Percentiles rank a stretch among this genome's conserved stretches.
phyloP scores from a whole-genome alignment of 2,888 invertebrate species.

The Liodrosophila aerea region DNA sequence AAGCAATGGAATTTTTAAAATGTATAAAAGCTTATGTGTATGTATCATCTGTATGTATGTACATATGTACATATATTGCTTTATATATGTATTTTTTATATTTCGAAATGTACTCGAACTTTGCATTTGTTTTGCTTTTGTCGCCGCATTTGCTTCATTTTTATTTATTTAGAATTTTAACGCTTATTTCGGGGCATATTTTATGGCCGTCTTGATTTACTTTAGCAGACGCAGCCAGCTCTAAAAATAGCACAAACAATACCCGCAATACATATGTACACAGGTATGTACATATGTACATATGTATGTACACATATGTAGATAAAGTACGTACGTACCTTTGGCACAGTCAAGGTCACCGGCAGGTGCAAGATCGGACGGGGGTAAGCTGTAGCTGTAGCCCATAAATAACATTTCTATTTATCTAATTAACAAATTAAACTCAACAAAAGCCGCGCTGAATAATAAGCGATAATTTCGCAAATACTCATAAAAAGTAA shows the following conservation, averaged over 20 bases:
- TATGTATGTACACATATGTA: slow-evolving; percentile 8
- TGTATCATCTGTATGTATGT: slow-evolving; percentile 5
- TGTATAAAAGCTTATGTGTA: slow-evolving; percentile 1
- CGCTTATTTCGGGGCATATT: slow-evolving; percentile 44
- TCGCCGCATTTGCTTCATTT: slow-evolving; percentile 19
- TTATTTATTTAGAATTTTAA: slow-evolving; percentile 62
- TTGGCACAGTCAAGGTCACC: slow-evolving; percentile 22
- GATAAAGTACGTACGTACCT: too few relatives aligned
- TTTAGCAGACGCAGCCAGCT: slow-evolving; percentile 28
- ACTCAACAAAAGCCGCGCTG: slow-evolving; percentile 46
- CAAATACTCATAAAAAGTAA: slow-evolving; percentile 37
- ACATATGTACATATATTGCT: background rate
- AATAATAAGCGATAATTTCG: slow-evolving; percentile 66
- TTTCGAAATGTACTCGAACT: slow-evolving; percentile 53
- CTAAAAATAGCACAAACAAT: slow-evolving; percentile 1
- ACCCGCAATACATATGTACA: slow-evolving; percentile 13
- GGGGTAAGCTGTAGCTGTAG: background rate
- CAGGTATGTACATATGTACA: background rate
- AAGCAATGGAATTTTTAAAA: slow-evolving; percentile 58
- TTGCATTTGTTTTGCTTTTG: slow-evolving; percentile 49
- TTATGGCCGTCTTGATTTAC: slow-evolving; percentile 54
- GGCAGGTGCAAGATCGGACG: background rate
- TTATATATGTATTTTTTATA: slow-evolving; percentile 3
- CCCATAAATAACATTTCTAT: slow-evolving; percentile 55
- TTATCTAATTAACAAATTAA: slow-evolving; percentile 68